A percentile compares a stretch with the other conserved stretches of the same genome.
Evolutionary conservation across 92 coral and sea anemone genomes (phyloP).

Genomic region (Porites cylindrica): DNA sequence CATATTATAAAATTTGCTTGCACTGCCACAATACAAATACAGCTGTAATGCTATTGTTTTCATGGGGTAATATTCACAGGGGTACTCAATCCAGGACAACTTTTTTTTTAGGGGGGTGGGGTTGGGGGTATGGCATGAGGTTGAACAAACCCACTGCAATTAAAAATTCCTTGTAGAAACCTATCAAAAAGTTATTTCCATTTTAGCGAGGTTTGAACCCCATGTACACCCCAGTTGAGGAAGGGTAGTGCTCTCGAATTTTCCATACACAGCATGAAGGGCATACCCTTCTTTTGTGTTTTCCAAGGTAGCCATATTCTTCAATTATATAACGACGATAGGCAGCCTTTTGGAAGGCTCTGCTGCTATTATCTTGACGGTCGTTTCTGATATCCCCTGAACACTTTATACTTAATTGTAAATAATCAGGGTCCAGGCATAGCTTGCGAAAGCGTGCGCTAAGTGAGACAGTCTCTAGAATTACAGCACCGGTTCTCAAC

Average conservation of each 20-base stretch:
- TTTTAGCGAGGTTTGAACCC: not conserved
- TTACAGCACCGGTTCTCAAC: conserved; percentile 64
- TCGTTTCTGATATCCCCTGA: conserved; percentile 45
- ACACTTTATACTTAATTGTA: conserved; percentile 45
- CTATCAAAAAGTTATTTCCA: too few species aligned
- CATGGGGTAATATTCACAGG: too few species aligned
- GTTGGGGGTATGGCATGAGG: too few species aligned
- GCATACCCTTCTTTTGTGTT: conserved; percentile 18
- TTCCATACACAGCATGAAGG: conserved; percentile 13
- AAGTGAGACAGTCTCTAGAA: conserved; percentile 33
- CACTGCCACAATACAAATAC: not conserved
- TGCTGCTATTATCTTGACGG: conserved; percentile 24
- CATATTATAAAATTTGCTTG: not conserved
- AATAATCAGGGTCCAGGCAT: conserved; percentile 47
- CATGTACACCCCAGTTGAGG: conserved; percentile 7
- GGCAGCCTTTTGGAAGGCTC: conserved; percentile 34
- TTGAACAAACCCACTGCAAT: too few species aligned
- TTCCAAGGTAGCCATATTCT: conserved; percentile 38
- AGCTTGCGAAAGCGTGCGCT: conserved; percentile 38
- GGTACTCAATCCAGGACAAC: too few species aligned
- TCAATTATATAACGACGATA: conserved; percentile 31
- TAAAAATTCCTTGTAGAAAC: too few species aligned
- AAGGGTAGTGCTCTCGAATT: not conserved
- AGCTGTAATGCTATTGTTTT: too few species aligned
- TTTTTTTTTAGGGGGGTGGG: too few species aligned